These are phyloP conservation scores for Aphidius colemani DNA, from an alignment of 2,888 invertebrate genomes.

Conservation along the genomic window DNA sequence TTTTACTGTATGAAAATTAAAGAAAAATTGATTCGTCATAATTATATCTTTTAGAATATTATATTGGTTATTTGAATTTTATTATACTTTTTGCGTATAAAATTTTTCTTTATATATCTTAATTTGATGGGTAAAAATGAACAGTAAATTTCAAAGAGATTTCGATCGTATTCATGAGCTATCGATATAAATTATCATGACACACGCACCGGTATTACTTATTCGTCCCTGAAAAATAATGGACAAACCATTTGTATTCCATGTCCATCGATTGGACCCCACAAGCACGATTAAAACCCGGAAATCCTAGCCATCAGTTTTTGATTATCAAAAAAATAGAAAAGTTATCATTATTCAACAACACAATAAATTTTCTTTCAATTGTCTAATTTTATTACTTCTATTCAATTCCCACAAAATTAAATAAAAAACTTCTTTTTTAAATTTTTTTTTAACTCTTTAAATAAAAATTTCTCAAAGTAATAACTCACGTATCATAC, in stretches of 20 bases:
- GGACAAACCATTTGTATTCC: not conserved
- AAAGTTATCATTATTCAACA: not conserved
- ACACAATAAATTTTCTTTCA: not conserved
- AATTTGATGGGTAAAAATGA: slow-evolving; percentile 8
- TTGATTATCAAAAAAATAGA: not conserved
- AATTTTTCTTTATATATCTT: not conserved
- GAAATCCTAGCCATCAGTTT: not conserved
- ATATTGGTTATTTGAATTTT: not conserved
- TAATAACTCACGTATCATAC: not conserved
- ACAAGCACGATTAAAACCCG: not conserved
- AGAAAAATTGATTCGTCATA: not conserved
- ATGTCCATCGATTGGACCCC: not conserved
- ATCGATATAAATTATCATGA: slow-evolving; percentile 1
- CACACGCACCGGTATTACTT: slow-evolving; percentile 1
- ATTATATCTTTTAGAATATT: not conserved
- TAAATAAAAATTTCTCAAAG: no score
- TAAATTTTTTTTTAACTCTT: no score
- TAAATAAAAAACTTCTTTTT: no score
- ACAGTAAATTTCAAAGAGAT: not conserved
- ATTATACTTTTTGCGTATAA: no score
- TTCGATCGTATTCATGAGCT: not conserved
- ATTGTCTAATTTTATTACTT: not conserved
- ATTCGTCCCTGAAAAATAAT: slow-evolving; percentile 14
- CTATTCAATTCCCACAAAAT: not conserved
- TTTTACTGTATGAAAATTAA: slow-evolving; percentile 12